Evolutionary conservation across 2,113 vertebrate genomes (phyloP).

Genomic region (Aegotheles bennettii): DNA sequence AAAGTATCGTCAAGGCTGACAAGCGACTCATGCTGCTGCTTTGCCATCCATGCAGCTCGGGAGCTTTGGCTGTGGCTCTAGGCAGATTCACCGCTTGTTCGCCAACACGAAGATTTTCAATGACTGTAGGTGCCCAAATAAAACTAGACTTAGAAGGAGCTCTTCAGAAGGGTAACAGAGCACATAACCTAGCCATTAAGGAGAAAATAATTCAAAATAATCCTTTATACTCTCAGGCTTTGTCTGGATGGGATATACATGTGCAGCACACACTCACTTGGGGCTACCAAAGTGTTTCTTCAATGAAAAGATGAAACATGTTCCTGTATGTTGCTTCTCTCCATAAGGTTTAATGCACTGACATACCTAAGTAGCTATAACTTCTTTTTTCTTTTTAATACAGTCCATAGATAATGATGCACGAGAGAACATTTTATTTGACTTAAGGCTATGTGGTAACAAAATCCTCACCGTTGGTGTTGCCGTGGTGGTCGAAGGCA

Average conservation of each 20-base stretch:
- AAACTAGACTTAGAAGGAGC: not conserved
- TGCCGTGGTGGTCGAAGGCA: not conserved
- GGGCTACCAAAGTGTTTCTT: not conserved
- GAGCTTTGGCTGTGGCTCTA: not conserved
- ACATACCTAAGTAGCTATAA: not conserved
- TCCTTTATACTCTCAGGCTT: not conserved
- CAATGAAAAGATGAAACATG: not conserved
- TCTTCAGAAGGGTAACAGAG: not conserved
- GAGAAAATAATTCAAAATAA: not conserved
- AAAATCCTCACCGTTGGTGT: not conserved
- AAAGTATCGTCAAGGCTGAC: not conserved
- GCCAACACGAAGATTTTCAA: not conserved
- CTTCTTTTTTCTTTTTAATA: not conserved
- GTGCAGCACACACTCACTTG: not conserved
- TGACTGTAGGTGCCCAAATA: not conserved
- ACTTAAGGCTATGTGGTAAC: not conserved
- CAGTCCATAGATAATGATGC: not conserved
- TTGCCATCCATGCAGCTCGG: conserved; percentile 4
- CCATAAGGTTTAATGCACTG: not conserved
- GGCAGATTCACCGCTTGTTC: not conserved
- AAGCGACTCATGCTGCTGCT: not conserved
- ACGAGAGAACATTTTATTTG: not conserved
- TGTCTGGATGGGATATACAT: not conserved
- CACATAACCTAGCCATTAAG: not conserved
- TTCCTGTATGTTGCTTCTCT: not conserved